These are phyloP conservation scores for Carollia perspicillata DNA, from an alignment of 2,113 vertebrate species.

Conservation along the genomic window DNA sequence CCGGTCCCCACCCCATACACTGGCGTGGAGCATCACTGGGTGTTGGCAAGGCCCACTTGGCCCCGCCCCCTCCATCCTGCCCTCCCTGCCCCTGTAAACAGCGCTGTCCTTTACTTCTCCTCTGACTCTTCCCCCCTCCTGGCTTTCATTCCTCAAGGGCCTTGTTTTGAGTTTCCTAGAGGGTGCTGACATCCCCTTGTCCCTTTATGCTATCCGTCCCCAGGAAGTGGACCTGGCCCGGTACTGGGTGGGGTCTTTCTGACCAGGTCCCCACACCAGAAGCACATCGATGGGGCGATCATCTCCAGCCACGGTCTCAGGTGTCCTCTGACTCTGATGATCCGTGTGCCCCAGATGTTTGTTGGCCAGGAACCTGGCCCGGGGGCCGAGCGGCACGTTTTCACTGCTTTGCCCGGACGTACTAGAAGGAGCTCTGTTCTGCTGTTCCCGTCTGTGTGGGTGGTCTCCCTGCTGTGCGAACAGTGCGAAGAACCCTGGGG, in stretches of 20 bases:
- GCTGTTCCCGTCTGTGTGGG: not conserved
- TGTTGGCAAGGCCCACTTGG: not conserved
- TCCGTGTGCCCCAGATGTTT: not conserved
- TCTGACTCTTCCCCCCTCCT: not conserved
- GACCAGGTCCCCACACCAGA: not conserved
- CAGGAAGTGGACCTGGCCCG: not conserved
- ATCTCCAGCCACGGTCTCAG: not conserved
- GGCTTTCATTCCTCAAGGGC: not conserved
- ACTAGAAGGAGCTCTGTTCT: not conserved
- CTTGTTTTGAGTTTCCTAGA: not conserved
- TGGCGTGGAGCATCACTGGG: no score
- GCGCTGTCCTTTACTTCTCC: not conserved
- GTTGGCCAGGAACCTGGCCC: no score
- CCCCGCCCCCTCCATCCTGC: rapidly evolving
- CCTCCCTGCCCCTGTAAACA: no score
- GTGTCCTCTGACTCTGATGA: not conserved
- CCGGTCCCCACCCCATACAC: not conserved
- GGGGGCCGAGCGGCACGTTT: not conserved
- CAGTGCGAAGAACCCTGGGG: not conserved
- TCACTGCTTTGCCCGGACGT: not conserved
- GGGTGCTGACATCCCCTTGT: not conserved
- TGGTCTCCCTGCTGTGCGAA: not conserved
- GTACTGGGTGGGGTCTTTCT: no score
- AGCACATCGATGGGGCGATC: not conserved
- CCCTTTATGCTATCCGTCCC: not conserved